Evolutionary conservation across 2,888 invertebrate species (phyloP).

Genomic region (Sminthurinus aureus): DNA sequence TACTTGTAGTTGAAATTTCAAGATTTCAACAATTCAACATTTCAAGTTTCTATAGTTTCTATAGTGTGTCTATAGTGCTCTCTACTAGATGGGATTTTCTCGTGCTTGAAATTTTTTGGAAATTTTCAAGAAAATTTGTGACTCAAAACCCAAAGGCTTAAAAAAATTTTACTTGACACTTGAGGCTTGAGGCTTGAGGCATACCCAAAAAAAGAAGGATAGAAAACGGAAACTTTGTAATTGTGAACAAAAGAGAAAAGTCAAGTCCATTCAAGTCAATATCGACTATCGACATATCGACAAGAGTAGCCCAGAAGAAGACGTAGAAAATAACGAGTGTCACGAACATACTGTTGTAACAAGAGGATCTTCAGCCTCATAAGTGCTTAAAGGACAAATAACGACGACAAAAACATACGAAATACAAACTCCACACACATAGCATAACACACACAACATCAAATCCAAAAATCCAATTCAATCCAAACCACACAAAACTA

Average conservation of each 20-base stretch:
- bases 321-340: not conserved
- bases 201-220: no score
- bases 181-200: no score
- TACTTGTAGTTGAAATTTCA: no score
- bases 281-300: not conserved
- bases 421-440: not conserved
- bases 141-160: no score
- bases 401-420: not conserved
- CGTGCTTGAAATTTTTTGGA: no score
- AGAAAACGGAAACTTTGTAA: not conserved
- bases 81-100: no score
- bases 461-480: not conserved
- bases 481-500: not conserved
- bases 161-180: no score
- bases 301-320: not conserved
- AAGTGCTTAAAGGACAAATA: not conserved
- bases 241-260: constrained; percentile 1
- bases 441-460: not conserved
- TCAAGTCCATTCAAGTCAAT: not conserved
- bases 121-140: no score
- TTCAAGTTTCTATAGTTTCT: no score
- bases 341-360: not conserved
- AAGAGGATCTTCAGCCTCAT: not conserved
- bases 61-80: no score
- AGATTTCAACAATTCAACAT: no score